Percentiles rank a stretch among this genome's conserved stretches.
These are phyloP conservation scores for Heptranchias perlo DNA, from an alignment of 2,113 vertebrate species.

Conservation along the genomic window DNA sequence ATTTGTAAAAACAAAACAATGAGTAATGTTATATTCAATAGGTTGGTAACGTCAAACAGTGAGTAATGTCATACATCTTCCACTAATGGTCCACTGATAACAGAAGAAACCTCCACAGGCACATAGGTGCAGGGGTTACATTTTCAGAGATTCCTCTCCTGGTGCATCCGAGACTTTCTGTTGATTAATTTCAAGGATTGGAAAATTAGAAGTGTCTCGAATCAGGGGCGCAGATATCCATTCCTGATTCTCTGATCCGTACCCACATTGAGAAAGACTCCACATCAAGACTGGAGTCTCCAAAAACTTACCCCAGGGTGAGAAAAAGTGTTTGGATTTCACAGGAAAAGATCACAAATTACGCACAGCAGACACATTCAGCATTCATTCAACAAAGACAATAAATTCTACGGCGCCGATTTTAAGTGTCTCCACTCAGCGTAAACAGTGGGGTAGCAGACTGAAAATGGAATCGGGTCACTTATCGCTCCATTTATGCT, in stretches of 20 bases:
- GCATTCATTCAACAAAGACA: too few species aligned
- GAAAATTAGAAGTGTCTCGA: too few species aligned
- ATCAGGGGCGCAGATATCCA: neutral
- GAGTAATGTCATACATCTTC: neutral
- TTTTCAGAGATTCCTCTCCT: neutral
- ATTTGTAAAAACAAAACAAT: neutral
- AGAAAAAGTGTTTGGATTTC: too few species aligned
- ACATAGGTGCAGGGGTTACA: neutral
- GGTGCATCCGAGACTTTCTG: neutral
- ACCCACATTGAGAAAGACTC: neutral
- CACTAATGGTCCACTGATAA: neutral
- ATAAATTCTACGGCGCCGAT: too few species aligned
- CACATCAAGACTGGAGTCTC: neutral
- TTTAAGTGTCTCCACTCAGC: too few species aligned
- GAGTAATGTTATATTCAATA: slow-evolving; percentile 5
- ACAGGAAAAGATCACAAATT: too few species aligned
- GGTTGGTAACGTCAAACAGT: neutral
- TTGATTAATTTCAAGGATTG: neutral
- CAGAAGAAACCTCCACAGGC: neutral
- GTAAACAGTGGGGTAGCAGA: too few species aligned
- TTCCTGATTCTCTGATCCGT: neutral
- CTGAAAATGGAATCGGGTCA: too few species aligned
- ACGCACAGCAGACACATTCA: too few species aligned
- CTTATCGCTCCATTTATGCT: too few species aligned
- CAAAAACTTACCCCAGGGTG: neutral